A percentile compares a stretch with the other conserved stretches of the same genome.
Evolutionary conservation across 2,797 vertebrate genomes (phyloP).

Genomic region (Austrolebias charrua): DNA sequence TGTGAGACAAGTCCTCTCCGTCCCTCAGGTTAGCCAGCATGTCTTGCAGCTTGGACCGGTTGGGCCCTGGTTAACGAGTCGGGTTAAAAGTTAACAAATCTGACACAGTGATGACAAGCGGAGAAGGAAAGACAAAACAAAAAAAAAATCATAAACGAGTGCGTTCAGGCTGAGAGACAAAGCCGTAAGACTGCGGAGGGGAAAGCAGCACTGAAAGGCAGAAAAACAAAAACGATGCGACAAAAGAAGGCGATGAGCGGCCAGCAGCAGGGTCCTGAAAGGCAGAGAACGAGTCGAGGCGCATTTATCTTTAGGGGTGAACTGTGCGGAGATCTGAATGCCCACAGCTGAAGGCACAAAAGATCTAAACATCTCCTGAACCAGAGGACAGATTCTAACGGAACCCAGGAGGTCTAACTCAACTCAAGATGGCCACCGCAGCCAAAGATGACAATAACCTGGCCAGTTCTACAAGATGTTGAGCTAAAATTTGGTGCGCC

Average conservation of each 20-base stretch:
- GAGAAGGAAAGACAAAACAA: background rate
- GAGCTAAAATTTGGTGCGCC: too few species aligned
- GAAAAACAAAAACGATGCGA: slow-evolving; percentile 26
- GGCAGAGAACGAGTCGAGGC: slow-evolving; percentile 23
- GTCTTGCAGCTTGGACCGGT: slow-evolving; percentile 98
- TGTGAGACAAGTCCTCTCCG: slow-evolving; percentile 92
- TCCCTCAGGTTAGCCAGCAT: slow-evolving; percentile 99
- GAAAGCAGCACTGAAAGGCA: slow-evolving; percentile 49
- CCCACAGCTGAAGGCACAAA: too few species aligned
- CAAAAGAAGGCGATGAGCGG: slow-evolving; percentile 33
- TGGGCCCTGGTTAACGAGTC: slow-evolving; percentile 84
- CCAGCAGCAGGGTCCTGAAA: slow-evolving; percentile 34
- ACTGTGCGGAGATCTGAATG: slow-evolving; percentile 22
- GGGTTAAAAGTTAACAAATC: slow-evolving; percentile 28
- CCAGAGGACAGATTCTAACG: too few species aligned
- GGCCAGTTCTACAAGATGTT: too few species aligned
- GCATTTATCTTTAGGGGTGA: slow-evolving; percentile 18
- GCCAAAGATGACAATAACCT: too few species aligned
- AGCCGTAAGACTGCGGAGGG: slow-evolving; percentile 12
- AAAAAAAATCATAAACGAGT: slow-evolving; percentile 6
- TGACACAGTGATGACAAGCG: background rate
- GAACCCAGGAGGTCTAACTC: too few species aligned
- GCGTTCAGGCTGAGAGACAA: slow-evolving; percentile 11
- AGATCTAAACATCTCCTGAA: too few species aligned
- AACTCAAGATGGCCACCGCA: too few species aligned